Percentiles rank a stretch among this genome's conserved stretches.
These are phyloP conservation scores for Prunella himalayana DNA, from an alignment of 2,113 vertebrate genomes.

Conservation along the genomic window DNA sequence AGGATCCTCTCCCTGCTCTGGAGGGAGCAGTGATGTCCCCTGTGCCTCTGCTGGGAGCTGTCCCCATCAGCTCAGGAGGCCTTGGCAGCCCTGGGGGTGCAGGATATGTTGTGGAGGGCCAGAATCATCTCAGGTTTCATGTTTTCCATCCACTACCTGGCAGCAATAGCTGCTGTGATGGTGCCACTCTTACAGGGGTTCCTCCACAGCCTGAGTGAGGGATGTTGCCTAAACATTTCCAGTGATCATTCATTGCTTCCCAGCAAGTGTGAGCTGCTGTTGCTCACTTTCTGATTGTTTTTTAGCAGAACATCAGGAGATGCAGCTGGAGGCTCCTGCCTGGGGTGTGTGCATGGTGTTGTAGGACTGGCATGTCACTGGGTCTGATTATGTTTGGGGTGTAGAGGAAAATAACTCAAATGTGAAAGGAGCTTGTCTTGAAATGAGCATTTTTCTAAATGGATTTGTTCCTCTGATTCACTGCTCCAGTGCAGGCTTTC, in stretches of 20 bases:
- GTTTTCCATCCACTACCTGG: neutral
- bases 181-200: neutral
- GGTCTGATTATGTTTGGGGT: neutral
- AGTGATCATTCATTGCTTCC: neutral
- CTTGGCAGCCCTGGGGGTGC: neutral
- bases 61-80: neutral
- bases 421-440: neutral
- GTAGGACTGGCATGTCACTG: neutral
- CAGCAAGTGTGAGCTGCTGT: neutral
- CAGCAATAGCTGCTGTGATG: neutral
- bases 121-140: neutral
- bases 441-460: conserved; percentile 24
- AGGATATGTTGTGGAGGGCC: accelerated
- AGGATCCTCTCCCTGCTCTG: neutral
- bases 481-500: conserved; percentile 25
- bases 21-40: accelerated
- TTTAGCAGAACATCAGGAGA: neutral
- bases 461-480: conserved; percentile 31
- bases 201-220: neutral
- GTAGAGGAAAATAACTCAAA: neutral
- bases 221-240: neutral
- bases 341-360: accelerated
- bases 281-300: neutral
- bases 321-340: neutral
- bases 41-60: neutral